These are phyloP conservation scores for Drosophila hamatofila DNA, from an alignment of 2,888 invertebrate species.

Conservation along the genomic window DNA sequence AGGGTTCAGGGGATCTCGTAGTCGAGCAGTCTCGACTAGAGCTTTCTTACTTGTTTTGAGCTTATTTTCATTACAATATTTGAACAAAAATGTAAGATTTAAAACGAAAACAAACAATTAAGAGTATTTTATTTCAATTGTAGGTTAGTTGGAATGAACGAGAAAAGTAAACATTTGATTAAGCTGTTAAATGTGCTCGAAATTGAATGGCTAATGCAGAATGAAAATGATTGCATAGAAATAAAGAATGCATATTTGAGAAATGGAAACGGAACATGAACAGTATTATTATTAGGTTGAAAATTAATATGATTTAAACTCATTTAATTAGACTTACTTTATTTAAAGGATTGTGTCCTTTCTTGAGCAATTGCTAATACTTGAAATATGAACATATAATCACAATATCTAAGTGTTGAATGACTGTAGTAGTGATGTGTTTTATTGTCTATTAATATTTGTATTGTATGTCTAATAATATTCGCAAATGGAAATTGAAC, in stretches of 20 bases:
- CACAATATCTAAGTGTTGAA: neutral
- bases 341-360: neutral
- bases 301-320: neutral
- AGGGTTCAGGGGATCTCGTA: too few species aligned
- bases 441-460: slow-evolving; percentile 18
- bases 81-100: too few species aligned
- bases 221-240: neutral
- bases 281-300: neutral
- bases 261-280: neutral
- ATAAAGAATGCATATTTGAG: slow-evolving; percentile 2
- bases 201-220: neutral
- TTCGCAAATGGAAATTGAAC: slow-evolving; percentile 9
- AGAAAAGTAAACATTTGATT: neutral
- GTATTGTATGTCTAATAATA: neutral
- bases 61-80: too few species aligned
- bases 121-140: neutral
- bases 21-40: too few species aligned
- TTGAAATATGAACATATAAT: neutral
- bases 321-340: neutral
- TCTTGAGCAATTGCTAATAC: neutral
- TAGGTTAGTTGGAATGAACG: slow-evolving; percentile 23
- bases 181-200: neutral
- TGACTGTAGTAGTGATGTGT: neutral
- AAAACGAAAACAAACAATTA: neutral
- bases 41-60: too few species aligned